Base-by-base conservation (phyloP, 2,113 vertebrate species). In the Sclerurus mexicanus region DNA sequence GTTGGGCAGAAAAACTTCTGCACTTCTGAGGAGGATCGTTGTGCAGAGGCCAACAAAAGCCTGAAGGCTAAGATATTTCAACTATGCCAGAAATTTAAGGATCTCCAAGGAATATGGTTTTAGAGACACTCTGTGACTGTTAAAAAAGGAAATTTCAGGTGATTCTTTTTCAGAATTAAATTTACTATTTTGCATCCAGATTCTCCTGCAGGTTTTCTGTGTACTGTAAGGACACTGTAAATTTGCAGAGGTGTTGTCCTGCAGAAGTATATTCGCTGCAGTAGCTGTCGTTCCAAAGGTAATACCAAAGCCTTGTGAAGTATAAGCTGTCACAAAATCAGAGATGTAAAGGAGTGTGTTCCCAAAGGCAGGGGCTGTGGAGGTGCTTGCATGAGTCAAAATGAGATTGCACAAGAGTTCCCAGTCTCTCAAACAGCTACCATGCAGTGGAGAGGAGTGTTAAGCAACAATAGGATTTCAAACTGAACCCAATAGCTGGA, bases 1-100 rank as follows among this genome's bases (percentile, higher is more conserved):
- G 97, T 95, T 96, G 97, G 95, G 85, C 83, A 95, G 93, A 96
- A 97, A 95, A 28, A 75, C 68, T 74, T 96, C 75, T 64, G 40
- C 83, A 42, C 35, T 92, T 94, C 93, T 93, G 72, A 95, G 49
- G 40, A 91, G 17, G 7, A 90, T 53, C 46, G 50, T 60, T 91
- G 66, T 3, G 6, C 37, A 85, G 87, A 74, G 49, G 14, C 68
- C n/a, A 82, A 60, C 25, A 64, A 69, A 90, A 91, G 4, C 64
- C 83, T 87, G 71, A 73, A 95, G 64, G 66, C 79, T 92, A 95
- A 77, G 33, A 33, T 47, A 68, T 96, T 96, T 93, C 90, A 95
- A 13, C 22, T 47, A 13, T 10, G 7, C 35, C 44, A 69, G 33
- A 75, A 68, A 55, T 40, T 8, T 30, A 62, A 52, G 30, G 6